A percentile compares a stretch with the other conserved stretches of the same genome.
Evolutionary conservation across 2,113 vertebrate genomes (phyloP).

Genomic region (Microtus pennsylvanicus): DNA sequence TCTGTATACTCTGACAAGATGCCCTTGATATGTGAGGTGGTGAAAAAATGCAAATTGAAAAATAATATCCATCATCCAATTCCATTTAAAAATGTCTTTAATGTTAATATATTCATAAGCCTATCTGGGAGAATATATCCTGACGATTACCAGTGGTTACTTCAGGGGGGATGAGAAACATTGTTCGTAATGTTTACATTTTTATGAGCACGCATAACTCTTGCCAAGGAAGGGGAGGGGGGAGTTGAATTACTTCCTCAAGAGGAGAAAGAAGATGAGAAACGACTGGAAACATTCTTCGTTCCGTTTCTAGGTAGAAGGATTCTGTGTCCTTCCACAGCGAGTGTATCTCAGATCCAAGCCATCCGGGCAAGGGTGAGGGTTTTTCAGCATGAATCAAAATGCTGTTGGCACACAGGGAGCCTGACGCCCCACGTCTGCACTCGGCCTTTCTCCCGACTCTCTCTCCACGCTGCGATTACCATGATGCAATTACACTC

Average conservation of each 20-base stretch:
- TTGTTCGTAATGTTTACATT: conserved; percentile 20
- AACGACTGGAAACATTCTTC: neutral
- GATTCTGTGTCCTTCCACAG: neutral
- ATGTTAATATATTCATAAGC: conserved; percentile 54
- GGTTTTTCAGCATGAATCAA: neutral
- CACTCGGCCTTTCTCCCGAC: neutral
- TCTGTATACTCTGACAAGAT: neutral
- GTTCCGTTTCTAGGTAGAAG: neutral
- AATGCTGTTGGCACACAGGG: neutral
- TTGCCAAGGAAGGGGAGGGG: neutral
- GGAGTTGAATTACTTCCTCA: neutral
- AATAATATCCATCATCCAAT: neutral
- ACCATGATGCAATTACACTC: no score
- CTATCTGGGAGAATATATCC: neutral
- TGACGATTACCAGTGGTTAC: neutral
- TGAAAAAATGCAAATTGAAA: neutral
- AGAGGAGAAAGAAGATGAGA: neutral
- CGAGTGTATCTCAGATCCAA: neutral
- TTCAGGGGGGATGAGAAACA: neutral
- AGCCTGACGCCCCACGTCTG: rapidly evolving
- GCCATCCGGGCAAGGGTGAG: neutral
- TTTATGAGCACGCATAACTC: conserved; percentile 39
- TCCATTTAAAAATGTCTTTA: conserved; percentile 40
- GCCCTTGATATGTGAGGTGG: neutral
- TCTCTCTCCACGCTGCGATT: neutral